Evolutionary conservation across 2,797 vertebrate species (phyloP).

Genomic region (Rhinogobio ventralis): DNA sequence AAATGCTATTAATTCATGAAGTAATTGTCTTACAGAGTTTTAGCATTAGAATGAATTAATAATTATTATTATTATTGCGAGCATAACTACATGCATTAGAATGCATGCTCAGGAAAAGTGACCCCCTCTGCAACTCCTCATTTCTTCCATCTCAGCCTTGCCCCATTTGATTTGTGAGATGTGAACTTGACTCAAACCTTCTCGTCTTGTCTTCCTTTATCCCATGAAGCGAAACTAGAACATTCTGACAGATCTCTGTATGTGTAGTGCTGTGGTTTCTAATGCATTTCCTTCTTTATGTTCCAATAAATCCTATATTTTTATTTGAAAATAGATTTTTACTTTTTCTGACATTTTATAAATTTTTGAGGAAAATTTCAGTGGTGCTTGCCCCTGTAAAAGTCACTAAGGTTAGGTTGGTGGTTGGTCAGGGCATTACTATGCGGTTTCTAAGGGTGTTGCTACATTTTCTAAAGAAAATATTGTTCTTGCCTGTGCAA

Average conservation of each 20-base stretch:
- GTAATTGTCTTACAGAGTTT: too few species aligned
- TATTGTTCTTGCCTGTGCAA: background rate
- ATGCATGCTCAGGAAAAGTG: slow-evolving; percentile 30
- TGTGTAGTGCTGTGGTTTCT: slow-evolving; percentile 35
- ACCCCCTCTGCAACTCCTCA: too few species aligned
- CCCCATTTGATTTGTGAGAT: slow-evolving; percentile 21
- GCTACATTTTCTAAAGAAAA: background rate
- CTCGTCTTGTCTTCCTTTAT: slow-evolving; percentile 44
- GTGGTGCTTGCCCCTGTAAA: background rate
- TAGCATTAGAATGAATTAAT: background rate
- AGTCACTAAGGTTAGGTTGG: background rate
- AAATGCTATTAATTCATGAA: too few species aligned
- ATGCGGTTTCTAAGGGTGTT: background rate
- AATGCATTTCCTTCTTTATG: slow-evolving; percentile 35
- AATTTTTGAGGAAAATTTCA: background rate
- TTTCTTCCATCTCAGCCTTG: slow-evolving; percentile 49
- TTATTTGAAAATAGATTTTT: background rate
- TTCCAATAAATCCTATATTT: background rate
- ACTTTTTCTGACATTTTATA: background rate
- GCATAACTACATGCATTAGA: background rate
- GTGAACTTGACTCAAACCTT: slow-evolving; percentile 51
- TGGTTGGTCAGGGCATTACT: background rate
- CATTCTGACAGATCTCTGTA: slow-evolving; percentile 50
- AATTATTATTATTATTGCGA: background rate
- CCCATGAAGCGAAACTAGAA: slow-evolving; percentile 27